Base-by-base conservation (phyloP, 2,888 invertebrate species). In the Microplitis manilae region DNA sequence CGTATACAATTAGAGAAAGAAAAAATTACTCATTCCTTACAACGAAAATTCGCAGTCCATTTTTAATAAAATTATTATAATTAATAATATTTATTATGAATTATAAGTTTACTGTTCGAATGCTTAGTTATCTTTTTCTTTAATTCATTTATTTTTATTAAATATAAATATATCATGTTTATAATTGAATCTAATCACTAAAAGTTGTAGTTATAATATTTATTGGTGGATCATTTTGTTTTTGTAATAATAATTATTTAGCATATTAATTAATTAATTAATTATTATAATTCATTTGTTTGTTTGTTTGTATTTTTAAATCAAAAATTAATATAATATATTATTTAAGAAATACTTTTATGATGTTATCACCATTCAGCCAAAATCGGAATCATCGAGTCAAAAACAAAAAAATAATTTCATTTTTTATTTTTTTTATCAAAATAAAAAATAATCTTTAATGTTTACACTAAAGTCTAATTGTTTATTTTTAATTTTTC, bases 151-250 rank as follows among this genome's bases (percentile, higher is more conserved):
- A 50, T 50, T 17, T 17, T 62, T 62, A n/a, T 62, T 62, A 8
- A 20, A 62, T 62, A 62, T 62, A 62, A 62, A 62, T 62, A 62
- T 62, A 62, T 62, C 20, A 62, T 62, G 62, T 62, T 17, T 62
- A 62, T 62, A 62, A 62, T 62, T 62, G 62, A 62, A 62, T 62
- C 62, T 62, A 62, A 62, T 62, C 62, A 62, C 62, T 62, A 62
- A 62, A 62, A 62, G n/a, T 62, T 62, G 62, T 62, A 62, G 9
- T 62, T 62, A 62, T 62, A 62, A 20, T 62, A 62, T 17, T 62
- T 17, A 17, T 5, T 17, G 20, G 62, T 62, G 50, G 50, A 50
- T 50, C 50, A 50, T 50, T 50, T 50, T 50, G 0, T 62, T 15
- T 2, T 62, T 15, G 8, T 17, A 62, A 62, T 17, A 5, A 13